Base-by-base conservation (phyloP, 1,140 invertebrate genomes). In the Dinothrombium tinctorium region DNA sequence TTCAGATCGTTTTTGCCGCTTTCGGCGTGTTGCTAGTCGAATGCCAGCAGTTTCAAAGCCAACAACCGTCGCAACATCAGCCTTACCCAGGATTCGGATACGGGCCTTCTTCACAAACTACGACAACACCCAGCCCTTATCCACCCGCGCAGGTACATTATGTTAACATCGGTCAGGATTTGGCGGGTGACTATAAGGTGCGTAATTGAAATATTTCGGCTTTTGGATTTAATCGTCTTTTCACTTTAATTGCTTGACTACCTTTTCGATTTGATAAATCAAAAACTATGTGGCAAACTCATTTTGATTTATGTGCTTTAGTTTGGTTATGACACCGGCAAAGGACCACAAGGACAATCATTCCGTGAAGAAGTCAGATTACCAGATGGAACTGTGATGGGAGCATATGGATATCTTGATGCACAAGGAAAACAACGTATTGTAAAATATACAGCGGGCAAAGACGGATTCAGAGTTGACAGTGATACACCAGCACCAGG, bases 401-500 rank as follows among this genome's bases (percentile, higher is more conserved):
- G 72, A 2, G 65, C 63, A 6, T 72, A 72, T 49, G 67, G 69
- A 21, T 69, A 68, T 53, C 49, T 59, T 3, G 66, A 62, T 14
- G 60, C 64, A 8, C 56, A 66, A 48, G 67, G 67, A 12, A 32
- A 46, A 5, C 46, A 53, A 32, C 66, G 67, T 41, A 68, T 68
- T 12, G 62, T 72, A 4, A 70, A 69, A 50, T 73, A 72, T 48
- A 60, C 63, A 4, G 69, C 71, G 4, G 71, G 70, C 14, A 71
- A 72, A 52, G 64, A 69, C 29, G 69, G 71, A 2, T 72, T 71
- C 51, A 62, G 62, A 51, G 63, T 62, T 15, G 52, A 64, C 47
- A 61, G 57, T 19, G 61, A 63, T 37, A 28, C 29, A 8, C 42
- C 48, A 24, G 44, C 46, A 12, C 14, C 17, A n/a, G 44, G 26